A percentile compares a stretch with the other conserved stretches of the same genome.
Evolutionary conservation across 2,113 vertebrate genomes (phyloP).

Genomic region (Agapornis roseicollis): DNA sequence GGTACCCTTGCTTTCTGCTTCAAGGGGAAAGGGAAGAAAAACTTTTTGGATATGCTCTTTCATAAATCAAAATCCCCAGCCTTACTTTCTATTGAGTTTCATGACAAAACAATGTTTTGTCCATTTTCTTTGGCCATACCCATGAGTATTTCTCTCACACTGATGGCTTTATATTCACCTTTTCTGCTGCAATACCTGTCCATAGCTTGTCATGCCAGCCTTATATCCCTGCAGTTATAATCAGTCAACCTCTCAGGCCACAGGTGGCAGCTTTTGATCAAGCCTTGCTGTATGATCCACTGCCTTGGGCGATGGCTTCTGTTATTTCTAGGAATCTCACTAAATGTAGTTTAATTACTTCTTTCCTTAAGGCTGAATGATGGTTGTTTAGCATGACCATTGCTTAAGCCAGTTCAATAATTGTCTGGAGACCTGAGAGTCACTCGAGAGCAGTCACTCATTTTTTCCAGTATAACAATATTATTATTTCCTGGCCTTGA

Average conservation of each 20-base stretch:
- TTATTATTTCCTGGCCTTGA: conserved; percentile 53
- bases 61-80: background rate
- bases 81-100: background rate
- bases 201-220: background rate
- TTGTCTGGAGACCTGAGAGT: conserved; percentile 17
- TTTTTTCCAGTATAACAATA: conserved; percentile 39
- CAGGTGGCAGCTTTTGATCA: background rate
- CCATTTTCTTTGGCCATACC: background rate
- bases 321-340: background rate
- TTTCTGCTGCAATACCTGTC: background rate
- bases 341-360: background rate
- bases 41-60: background rate
- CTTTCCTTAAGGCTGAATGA: background rate
- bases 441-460: background rate
- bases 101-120: background rate
- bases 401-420: conserved; percentile 43
- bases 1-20: background rate
- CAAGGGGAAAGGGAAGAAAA: background rate
- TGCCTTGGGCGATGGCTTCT: background rate
- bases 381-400: background rate
- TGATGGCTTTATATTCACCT: background rate
- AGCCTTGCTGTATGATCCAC: background rate
- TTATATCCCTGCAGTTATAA: background rate
- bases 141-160: background rate
- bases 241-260: background rate